These are phyloP conservation scores for Sternotherus odoratus DNA, from an alignment of 2,797 vertebrate species.

Conservation along the genomic window DNA sequence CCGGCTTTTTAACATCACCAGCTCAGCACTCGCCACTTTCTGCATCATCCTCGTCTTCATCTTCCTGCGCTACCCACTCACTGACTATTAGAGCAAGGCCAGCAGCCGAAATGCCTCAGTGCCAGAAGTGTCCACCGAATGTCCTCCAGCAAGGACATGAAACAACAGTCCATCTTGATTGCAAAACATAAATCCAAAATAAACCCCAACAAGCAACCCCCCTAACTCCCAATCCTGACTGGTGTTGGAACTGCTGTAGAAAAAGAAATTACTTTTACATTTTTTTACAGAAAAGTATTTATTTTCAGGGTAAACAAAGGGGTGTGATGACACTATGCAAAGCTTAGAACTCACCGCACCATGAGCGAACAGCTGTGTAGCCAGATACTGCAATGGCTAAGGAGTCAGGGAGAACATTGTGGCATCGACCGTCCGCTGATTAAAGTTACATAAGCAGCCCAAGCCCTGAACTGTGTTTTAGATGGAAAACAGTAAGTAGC, in stretches of 20 bases:
- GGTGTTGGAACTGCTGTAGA: constrained; percentile 39
- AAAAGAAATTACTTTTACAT: constrained; percentile 36
- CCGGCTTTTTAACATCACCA: constrained; percentile 86
- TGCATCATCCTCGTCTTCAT: constrained; percentile 85
- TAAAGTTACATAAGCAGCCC: background rate
- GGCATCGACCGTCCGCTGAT: background rate
- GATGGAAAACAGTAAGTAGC: background rate
- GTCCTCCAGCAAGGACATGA: constrained; percentile 68
- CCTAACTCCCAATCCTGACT: background rate
- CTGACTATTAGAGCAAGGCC: constrained; percentile 81
- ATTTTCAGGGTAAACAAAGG: constrained; percentile 51
- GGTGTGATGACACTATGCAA: background rate
- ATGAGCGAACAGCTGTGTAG: background rate
- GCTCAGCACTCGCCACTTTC: constrained; percentile 85
- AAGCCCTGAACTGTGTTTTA: background rate
- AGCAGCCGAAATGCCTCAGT: constrained; percentile 65
- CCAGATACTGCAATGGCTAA: background rate
- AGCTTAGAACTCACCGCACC: rapidly evolving
- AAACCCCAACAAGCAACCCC: constrained; percentile 42
- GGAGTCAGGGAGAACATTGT: background rate
- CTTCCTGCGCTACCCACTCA: constrained; percentile 84
- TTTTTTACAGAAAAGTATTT: constrained; percentile 43
- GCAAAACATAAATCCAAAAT: constrained; percentile 15
- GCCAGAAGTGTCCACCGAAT: constrained; percentile 71
- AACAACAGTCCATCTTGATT: constrained; percentile 38